Evolutionary conservation across 1,140 invertebrate species (phyloP).

Genomic region (Scylla paramamosain): DNA sequence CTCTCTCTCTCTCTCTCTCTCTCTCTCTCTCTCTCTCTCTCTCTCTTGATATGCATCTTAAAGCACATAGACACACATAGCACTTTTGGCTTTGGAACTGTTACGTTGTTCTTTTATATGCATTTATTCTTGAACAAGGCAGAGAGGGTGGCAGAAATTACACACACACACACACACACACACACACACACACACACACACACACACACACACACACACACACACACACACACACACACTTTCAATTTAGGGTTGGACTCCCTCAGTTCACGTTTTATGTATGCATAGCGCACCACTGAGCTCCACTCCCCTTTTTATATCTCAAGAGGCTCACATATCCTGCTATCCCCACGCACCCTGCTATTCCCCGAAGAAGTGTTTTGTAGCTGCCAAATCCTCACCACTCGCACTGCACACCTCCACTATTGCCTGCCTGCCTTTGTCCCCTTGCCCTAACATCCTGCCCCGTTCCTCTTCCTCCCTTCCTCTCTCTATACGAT

Average conservation of each 20-base stretch:
- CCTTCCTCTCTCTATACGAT: too few species aligned
- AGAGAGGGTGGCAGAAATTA: neutral
- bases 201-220: conserved; percentile 10
- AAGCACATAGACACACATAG: too few species aligned
- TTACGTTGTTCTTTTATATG: neutral
- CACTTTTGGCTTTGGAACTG: neutral
- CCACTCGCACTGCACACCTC: neutral
- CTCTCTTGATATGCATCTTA: too few species aligned
- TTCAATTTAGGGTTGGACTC: neutral
- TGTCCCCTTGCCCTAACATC: neutral
- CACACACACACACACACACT: neutral
- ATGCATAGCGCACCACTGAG: conserved; percentile 17
- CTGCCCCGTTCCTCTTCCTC: neutral
- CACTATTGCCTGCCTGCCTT: neutral
- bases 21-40: too few species aligned
- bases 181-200: conserved; percentile 17
- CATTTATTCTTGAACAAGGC: neutral
- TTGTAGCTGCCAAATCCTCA: neutral
- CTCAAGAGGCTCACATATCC: conserved; percentile 10
- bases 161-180: neutral
- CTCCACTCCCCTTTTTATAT: neutral
- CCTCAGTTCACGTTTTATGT: neutral
- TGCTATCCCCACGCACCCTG: neutral
- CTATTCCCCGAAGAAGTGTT: neutral
- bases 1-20: too few species aligned